A percentile compares a stretch with the other conserved stretches of the same genome.
Evolutionary conservation across 2,797 vertebrate genomes (phyloP).

Genomic region (Neostethus bicornis): DNA sequence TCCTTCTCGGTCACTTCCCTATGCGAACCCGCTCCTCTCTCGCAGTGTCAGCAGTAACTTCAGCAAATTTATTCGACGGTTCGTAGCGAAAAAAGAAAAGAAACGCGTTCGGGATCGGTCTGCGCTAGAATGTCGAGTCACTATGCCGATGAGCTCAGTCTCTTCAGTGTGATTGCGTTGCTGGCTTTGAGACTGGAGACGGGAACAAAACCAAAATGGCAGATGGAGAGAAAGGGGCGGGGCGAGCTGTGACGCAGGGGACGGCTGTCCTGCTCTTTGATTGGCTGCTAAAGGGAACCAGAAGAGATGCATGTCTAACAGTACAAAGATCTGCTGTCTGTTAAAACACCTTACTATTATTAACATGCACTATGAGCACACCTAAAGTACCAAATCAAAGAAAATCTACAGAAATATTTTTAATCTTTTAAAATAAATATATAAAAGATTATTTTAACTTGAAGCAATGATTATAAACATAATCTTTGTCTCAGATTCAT

Average conservation of each 20-base stretch:
- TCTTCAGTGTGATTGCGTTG: constrained; percentile 72
- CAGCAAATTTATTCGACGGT: constrained; percentile 33
- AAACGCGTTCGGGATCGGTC: constrained; percentile 48
- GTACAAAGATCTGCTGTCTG: constrained; percentile 57
- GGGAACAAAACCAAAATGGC: constrained; percentile 92
- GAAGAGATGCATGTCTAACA: constrained; percentile 59
- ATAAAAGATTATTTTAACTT: not conserved
- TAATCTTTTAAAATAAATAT: not conserved
- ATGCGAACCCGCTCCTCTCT: constrained; percentile 83
- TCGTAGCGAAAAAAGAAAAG: constrained; percentile 39
- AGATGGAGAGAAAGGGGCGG: constrained; percentile 79
- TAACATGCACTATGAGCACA: not conserved
- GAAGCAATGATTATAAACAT: constrained; percentile 11
- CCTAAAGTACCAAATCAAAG: not conserved
- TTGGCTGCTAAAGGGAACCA: constrained; percentile 57
- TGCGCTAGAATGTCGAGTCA: constrained; percentile 84
- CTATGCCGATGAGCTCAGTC: constrained; percentile 69
- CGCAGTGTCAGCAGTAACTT: constrained; percentile 60
- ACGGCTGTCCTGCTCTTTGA: constrained; percentile 28
- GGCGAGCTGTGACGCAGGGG: constrained; percentile 62
- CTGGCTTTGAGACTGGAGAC: constrained; percentile 80
- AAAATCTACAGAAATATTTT: not conserved
- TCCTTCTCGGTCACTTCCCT: constrained; percentile 85
- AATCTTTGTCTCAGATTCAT: constrained; percentile 45
- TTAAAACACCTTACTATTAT: not conserved